These are phyloP conservation scores for Mayetiola destructor DNA, from an alignment of 2,888 invertebrate species.

Conservation along the genomic window DNA sequence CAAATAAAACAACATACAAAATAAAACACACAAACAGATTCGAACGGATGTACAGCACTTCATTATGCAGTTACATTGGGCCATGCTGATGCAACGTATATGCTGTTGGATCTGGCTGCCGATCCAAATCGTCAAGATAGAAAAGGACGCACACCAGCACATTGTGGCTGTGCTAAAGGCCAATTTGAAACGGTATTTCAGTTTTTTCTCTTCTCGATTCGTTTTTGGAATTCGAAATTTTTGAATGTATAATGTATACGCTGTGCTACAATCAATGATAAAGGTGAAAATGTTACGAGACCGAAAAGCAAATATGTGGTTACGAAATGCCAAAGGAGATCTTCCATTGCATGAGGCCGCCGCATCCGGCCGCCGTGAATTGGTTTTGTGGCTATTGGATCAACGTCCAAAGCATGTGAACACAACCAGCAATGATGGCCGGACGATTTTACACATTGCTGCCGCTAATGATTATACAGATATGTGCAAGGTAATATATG, in stretches of 20 bases:
- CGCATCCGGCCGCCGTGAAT: conserved; percentile 73
- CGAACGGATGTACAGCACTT: conserved; percentile 88
- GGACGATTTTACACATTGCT: conserved; percentile 85
- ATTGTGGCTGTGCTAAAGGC: conserved; percentile 92
- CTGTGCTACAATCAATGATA: too few relatives aligned
- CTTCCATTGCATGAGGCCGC: conserved; percentile 93
- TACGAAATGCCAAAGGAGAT: conserved; percentile 85
- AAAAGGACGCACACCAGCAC: conserved; percentile 82
- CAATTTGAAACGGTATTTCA: conserved; percentile 60
- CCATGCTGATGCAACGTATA: conserved; percentile 82
- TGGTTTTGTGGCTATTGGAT: conserved; percentile 76
- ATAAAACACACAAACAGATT: conserved; percentile 39
- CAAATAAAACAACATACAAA: not conserved
- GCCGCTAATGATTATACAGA: conserved; percentile 88
- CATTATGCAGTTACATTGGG: conserved; percentile 95
- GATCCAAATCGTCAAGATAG: conserved; percentile 86
- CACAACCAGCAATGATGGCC: conserved; percentile 82
- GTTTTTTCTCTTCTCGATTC: too few relatives aligned
- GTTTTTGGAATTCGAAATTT: too few relatives aligned
- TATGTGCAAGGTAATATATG: conserved; percentile 58
- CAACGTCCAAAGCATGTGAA: conserved; percentile 72
- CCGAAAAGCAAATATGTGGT: conserved; percentile 78
- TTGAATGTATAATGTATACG: too few relatives aligned
- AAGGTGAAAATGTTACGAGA: conserved; percentile 41
- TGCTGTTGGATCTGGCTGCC: conserved; percentile 77